These are phyloP conservation scores for Escarpia spicata DNA, from an alignment of 2,888 invertebrate species.

Conservation along the genomic window DNA sequence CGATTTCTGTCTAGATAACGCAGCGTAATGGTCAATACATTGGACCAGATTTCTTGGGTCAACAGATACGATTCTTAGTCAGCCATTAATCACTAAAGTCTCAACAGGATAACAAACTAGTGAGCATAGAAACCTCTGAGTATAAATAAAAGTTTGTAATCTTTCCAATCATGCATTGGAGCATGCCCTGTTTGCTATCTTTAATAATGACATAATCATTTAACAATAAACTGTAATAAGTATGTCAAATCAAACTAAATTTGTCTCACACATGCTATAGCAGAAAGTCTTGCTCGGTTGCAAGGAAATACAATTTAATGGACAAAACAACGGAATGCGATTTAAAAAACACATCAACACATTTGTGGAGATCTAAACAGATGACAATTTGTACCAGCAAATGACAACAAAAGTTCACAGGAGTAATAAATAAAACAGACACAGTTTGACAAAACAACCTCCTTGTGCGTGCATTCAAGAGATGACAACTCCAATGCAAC, in stretches of 20 bases:
- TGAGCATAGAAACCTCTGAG: not conserved
- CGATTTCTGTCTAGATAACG: too few relatives aligned
- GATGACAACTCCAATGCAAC: not conserved
- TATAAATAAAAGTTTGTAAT: not conserved
- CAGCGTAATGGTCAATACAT: not conserved
- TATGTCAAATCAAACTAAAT: not conserved
- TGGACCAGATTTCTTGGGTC: not conserved
- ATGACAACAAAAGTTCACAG: not conserved
- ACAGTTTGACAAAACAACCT: not conserved
- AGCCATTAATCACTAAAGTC: not conserved
- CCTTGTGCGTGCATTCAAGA: not conserved
- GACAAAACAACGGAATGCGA: conserved; percentile 6
- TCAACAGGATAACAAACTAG: not conserved
- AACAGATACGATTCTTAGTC: not conserved
- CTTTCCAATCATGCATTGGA: not conserved
- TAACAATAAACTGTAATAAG: not conserved
- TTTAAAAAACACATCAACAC: not conserved
- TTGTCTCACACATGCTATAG: not conserved
- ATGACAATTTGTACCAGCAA: too few relatives aligned
- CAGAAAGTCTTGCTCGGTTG: not conserved
- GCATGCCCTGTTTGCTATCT: not conserved
- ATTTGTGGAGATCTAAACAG: not conserved
- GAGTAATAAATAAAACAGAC: conserved; percentile 6
- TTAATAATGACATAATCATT: not conserved
- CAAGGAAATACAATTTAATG: not conserved